These are phyloP conservation scores for Hippocampus abdominalis DNA, from an alignment of 2,113 vertebrate species.

Conservation along the genomic window DNA sequence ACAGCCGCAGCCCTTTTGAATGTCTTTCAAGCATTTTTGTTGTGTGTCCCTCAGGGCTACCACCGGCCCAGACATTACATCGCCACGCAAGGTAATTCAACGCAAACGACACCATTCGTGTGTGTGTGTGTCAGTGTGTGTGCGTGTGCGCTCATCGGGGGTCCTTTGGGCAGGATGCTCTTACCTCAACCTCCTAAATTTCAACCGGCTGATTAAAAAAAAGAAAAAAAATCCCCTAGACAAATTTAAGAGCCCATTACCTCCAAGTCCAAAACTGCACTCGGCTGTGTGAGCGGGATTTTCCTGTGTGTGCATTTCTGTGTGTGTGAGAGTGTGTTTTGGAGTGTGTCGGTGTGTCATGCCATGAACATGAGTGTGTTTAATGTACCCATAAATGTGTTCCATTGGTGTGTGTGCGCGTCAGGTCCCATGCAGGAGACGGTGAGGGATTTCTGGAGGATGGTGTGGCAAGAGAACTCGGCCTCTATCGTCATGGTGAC, in stretches of 20 bases:
- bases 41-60: conserved; percentile 59
- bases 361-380: not conserved
- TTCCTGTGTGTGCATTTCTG: not conserved
- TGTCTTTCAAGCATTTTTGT: not conserved
- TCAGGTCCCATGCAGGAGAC: conserved; percentile 97
- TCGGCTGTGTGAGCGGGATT: conserved; percentile 34
- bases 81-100: conserved; percentile 66
- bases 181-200: conserved; percentile 60
- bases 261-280: conserved; percentile 44
- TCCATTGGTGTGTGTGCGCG: conserved; percentile 9
- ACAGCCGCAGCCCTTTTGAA: not conserved
- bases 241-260: conserved; percentile 65
- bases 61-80: conserved; percentile 70
- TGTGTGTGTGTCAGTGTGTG: conserved; percentile 6
- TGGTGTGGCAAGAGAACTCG: conserved; percentile 98
- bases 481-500: conserved; percentile 98
- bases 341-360: not conserved
- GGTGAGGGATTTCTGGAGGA: conserved; percentile 97
- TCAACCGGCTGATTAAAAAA: conserved; percentile 41
- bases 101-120: not conserved
- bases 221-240: conserved; percentile 30
- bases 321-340: not conserved
- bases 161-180: conserved; percentile 32
- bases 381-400: conserved; percentile 4
- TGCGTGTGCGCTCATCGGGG: conserved; percentile 31